Percentiles rank a stretch among this genome's conserved stretches.
Evolutionary conservation across 2,113 vertebrate species (phyloP).

Genomic region (Lepidothrix coronata): DNA sequence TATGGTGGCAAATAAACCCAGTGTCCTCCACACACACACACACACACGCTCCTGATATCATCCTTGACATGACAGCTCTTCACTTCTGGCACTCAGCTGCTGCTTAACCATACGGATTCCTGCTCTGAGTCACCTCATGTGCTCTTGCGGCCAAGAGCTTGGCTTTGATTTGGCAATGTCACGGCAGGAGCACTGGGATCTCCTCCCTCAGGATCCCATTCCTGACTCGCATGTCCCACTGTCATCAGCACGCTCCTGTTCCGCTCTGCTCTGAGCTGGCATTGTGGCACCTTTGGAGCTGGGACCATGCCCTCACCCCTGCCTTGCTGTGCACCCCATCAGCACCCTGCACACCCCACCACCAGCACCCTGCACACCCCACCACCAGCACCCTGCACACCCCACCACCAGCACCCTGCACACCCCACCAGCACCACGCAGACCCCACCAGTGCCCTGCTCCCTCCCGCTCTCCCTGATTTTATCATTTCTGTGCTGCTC

Average conservation of each 20-base stretch:
- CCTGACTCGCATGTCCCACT: not conserved
- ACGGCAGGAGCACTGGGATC: not conserved
- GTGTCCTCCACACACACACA: not conserved
- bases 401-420: too few relatives aligned
- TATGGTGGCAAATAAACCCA: not conserved
- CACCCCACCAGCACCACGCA: too few relatives aligned
- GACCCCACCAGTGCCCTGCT: not conserved
- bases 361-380: too few relatives aligned
- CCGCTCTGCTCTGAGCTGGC: not conserved
- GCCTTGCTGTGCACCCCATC: not conserved
- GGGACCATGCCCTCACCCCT: not conserved
- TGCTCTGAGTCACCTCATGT: slow-evolving; percentile 10
- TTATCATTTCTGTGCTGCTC: not conserved
- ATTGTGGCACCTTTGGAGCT: accelerated
- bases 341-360: not conserved
- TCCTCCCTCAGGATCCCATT: not conserved
- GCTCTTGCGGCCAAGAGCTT: not conserved
- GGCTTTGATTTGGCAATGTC: slow-evolving; percentile 16
- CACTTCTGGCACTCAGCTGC: slow-evolving; percentile 47
- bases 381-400: too few relatives aligned
- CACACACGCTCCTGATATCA: not conserved
- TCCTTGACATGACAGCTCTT: slow-evolving; percentile 47
- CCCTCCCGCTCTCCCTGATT: not conserved
- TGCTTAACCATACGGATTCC: slow-evolving; percentile 44
- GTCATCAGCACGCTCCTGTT: not conserved